These are phyloP conservation scores for Leptodactylus fuscus DNA, from an alignment of 2,113 vertebrate genomes.

Conservation along the genomic window DNA sequence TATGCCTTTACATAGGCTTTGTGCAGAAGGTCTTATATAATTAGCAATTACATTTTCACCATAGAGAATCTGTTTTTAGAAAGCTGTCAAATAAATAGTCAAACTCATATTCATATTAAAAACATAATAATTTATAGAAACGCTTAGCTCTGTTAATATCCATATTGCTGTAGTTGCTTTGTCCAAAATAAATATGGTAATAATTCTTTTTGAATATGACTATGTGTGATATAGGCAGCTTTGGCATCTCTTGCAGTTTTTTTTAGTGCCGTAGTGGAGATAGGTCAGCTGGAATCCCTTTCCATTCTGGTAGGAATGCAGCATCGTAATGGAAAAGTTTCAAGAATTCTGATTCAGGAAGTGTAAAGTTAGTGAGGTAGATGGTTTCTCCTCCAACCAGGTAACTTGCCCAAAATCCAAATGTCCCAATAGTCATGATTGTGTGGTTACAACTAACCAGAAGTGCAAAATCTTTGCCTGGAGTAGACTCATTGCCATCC, in stretches of 20 bases:
- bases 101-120: not conserved
- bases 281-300: conserved; percentile 68
- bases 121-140: not conserved
- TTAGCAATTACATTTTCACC: not conserved
- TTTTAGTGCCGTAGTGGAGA: conserved; percentile 60
- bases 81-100: conserved; percentile 3
- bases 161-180: not conserved
- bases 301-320: conserved; percentile 67
- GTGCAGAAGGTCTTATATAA: too few relatives aligned
- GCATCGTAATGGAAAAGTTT: conserved; percentile 68
- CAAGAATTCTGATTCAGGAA: conserved; percentile 68
- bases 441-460: conserved; percentile 71
- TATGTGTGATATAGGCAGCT: not conserved
- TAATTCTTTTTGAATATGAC: not conserved
- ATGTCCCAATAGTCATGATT: conserved; percentile 72
- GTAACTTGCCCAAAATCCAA: conserved; percentile 72
- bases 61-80: not conserved
- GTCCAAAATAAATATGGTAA: conserved; percentile 5
- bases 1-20: not conserved
- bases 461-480: conserved; percentile 65
- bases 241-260: not conserved
- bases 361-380: conserved; percentile 72
- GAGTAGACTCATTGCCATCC: conserved; percentile 58
- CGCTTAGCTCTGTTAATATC: not conserved
- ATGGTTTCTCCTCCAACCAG: conserved; percentile 68